Evolutionary conservation across 2,797 vertebrate genomes (phyloP), one percentile per base, ranked within the genome.

Genomic region (Xiphophorus birchmanni): DNA sequence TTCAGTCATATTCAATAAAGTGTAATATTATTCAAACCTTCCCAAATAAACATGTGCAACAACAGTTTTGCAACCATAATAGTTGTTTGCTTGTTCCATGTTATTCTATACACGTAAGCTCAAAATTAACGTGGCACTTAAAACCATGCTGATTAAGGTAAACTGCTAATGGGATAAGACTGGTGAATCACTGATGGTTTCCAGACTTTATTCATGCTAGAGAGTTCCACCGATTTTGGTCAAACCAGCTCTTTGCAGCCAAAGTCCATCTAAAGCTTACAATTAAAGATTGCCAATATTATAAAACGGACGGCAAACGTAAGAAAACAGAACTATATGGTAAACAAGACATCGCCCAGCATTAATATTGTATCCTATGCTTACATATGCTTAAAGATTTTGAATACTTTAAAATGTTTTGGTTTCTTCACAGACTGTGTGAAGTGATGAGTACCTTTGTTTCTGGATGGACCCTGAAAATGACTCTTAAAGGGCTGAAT

Each of bases 291-390:
- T 29, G 4, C 0, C 40, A 12, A 15, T 23, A n/a, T 47, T 29
- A 47, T 45, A 17, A 45, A 69, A 45, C 29, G 8, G 69, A 72
- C 60, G 9, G 82, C 18, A 78, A 42, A 71, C 60, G 80, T 40
- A 58, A 42, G 6, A 48, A 35, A 50, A 69, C 10, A 42, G 4
- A 21, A 67, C 9, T 7, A 65, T 35, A 21, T 6, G 65, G 6
- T 42, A 63, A 65, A 26, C 5, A 65, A 77, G 44, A 77, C 23
- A 48, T 23, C 12, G 2, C 2, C 42, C 29, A 23, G n/a, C 29
- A 5, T 29, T 10, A 45, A 63, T 48, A 13, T 23, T 26, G 17
- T 10, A 26, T 54, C 23, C 23, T 54, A 26, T 26, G 52, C 23
- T 26, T 26, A 54, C 52, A 54, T 54, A 26, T 77, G 12, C 21